Evolutionary conservation across 2,113 vertebrate species (phyloP).

Genomic region (Columba janthina): DNA sequence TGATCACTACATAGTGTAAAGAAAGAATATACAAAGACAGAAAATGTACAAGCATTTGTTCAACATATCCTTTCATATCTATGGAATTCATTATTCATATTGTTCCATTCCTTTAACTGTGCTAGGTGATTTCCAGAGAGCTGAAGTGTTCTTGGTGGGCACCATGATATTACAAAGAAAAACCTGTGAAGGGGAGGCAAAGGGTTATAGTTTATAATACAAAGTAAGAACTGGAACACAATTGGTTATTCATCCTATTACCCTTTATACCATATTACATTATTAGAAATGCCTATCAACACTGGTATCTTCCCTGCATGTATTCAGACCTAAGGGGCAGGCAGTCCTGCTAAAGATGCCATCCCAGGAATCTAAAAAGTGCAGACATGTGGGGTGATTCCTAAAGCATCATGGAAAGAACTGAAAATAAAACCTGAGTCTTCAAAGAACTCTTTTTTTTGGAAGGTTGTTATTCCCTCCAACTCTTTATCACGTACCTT

Average conservation of each 20-base stretch:
- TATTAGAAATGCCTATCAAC: not conserved
- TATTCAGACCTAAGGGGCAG: not conserved
- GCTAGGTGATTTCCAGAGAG: not conserved
- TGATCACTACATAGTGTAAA: not conserved
- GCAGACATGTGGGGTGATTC: not conserved
- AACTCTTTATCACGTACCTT: not conserved
- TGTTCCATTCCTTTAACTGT: not conserved
- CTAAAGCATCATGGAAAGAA: not conserved
- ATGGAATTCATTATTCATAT: not conserved
- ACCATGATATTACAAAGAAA: not conserved
- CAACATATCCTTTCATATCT: not conserved
- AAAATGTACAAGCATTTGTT: not conserved
- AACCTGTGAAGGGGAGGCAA: not conserved
- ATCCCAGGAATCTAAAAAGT: not conserved
- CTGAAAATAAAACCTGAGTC: not conserved
- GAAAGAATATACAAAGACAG: not conserved
- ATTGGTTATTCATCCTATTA: not conserved
- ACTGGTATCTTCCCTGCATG: not conserved
- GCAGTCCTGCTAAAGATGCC: not conserved
- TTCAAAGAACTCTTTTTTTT: not conserved
- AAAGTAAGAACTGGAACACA: not conserved
- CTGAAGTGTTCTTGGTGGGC: not conserved
- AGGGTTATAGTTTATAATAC: not conserved
- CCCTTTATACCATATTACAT: not conserved
- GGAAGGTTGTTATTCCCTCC: not conserved